Evolutionary conservation across 2,888 invertebrate genomes (phyloP), one percentile per base, ranked within the genome.

Genomic region (Agrotis clavis): DNA sequence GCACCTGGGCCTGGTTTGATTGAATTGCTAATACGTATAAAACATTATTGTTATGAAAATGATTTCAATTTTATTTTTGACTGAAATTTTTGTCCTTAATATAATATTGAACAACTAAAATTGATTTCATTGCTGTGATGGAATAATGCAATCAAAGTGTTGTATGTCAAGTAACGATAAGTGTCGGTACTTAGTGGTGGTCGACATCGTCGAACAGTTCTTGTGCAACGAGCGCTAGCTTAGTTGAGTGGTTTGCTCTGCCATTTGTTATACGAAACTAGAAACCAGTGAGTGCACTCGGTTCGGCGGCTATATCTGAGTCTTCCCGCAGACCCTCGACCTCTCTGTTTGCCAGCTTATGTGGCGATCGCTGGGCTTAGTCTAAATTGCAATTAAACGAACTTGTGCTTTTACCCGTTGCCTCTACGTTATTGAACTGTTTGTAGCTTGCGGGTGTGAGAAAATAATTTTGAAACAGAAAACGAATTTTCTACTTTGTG

Each of bases 331-430:
- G 87, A 87, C 88, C 87, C 91, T 90, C 92, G 90, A 92, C 91
- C 90, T 88, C 88, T 81, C 90, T 89, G 86, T 77, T 80, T 76
- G 74, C 87, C 90, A 90, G 93, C 93, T 94, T 94, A 94, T 92
- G 90, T 90, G 90, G 90, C 89, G 89, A 93, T 91, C 89, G 86
- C 89, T 86, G 88, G 85, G 93, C 91, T 94, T 94, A 94, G 90
- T 91, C 91, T 92, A 91, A 93, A 94, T 93, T 94, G 92, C 92
- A 93, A 93, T 93, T 92, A 92, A 93, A 92, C 88, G 88, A 91
- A 92, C 90, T 91, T 90, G 87, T 82, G 85, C 86, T 88, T 85
- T 86, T 87, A 81, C 76, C 84, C 81, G 77, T 76, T 81, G 71
- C 67, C 69, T 51, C 65, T 59, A 60, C 63, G 71, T 83, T 83